Evolutionary conservation across 2,113 vertebrate species (phyloP), one percentile per base, ranked within the genome.

Genomic region (Semnopithecus entellus): DNA sequence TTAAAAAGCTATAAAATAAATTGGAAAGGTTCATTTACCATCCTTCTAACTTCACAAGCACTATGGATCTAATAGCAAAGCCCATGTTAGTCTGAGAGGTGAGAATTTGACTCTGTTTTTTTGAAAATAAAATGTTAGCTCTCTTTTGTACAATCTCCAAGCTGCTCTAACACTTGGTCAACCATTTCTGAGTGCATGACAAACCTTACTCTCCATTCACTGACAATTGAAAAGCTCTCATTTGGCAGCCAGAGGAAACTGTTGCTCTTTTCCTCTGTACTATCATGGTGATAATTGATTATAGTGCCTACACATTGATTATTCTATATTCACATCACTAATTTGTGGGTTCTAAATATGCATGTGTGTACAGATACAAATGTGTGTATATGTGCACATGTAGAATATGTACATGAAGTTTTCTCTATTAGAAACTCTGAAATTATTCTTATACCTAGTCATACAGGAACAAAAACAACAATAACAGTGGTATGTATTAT

Each of bases 1-100:
- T 95, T 96, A 64, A 50, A 90, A 97, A 85, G 48, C 96, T 93
- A 61, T 94, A 98, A 95, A 84, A 95, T 96, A 98, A 97, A 98
- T 97, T 94, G 88, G 97, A 97, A 97, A 95, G 90, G 48, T 91
- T 97, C 95, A 68, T 96, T 97, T 96, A 64, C 84, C 87, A 90
- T 90, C 97, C n/a, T 50, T 82, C 86, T 95, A 96, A 95, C 93
- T 96, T 97, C 88, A 96, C 88, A 96, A 90, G 68, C 66, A 87
- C 95, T 88, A 87, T 75, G 52, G 59, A 91, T 92, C 81, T 95
- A 96, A 97, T 73, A 96, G 66, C 57, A 96, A 96, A 86, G 75
- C 30, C 32, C 30, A n/a, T 94, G 82, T 97, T 57, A 91, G 59
- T 45, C 81, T 70, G 35, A 94, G 96, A 84, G 52, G 76, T 85